These are phyloP conservation scores for Stegodyphus dumicola DNA, from an alignment of 1,140 invertebrate species.

Conservation along the genomic window DNA sequence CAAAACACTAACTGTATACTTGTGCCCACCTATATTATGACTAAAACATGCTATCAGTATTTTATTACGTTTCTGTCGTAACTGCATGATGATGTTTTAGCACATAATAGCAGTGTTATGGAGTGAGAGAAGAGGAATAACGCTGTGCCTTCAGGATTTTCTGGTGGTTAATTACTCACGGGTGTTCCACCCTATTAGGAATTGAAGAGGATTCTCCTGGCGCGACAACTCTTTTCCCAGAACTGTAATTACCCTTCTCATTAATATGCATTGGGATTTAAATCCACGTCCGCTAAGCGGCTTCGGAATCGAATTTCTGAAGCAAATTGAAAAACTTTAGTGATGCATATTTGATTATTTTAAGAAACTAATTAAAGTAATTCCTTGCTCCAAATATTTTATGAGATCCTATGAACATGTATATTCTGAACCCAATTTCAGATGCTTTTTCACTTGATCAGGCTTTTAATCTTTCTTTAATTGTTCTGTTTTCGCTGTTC, in stretches of 20 bases:
- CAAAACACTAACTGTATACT: too few species aligned
- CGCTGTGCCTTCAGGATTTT: background rate
- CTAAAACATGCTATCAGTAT: too few species aligned
- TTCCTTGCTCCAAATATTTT: background rate
- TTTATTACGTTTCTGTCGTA: too few species aligned
- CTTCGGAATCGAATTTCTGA: constrained; percentile 17
- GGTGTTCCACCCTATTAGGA: background rate
- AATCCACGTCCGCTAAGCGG: constrained; percentile 24
- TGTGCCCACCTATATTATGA: too few species aligned
- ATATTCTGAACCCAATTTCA: too few species aligned
- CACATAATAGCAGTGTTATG: too few species aligned
- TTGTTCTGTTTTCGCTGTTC: too few species aligned
- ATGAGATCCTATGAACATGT: too few species aligned
- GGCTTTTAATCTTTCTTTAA: too few species aligned
- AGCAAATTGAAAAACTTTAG: constrained; percentile 57
- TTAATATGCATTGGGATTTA: constrained; percentile 59
- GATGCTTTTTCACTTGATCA: too few species aligned
- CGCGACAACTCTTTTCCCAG: constrained; percentile 8
- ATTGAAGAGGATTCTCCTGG: background rate
- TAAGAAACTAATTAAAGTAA: constrained; percentile 57
- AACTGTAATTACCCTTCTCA: constrained; percentile 51
- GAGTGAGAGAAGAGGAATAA: too few species aligned
- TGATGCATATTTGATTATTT: constrained; percentile 56
- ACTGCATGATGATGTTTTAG: too few species aligned
- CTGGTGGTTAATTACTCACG: background rate